Conservation (phyloP, 2,888 invertebrate species). For the Tortrix viridana region DNA sequence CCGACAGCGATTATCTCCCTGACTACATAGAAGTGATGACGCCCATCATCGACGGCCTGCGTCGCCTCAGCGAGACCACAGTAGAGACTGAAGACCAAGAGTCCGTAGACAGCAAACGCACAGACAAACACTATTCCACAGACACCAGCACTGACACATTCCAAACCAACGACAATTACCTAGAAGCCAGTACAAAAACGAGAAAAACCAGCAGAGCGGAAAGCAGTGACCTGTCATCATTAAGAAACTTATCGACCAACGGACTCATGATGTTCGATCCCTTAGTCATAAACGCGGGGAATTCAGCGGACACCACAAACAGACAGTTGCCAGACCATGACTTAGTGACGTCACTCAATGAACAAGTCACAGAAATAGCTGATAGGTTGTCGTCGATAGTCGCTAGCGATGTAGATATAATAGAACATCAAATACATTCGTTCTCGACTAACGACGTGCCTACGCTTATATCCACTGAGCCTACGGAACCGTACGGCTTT, state of each 20-base stretch:
- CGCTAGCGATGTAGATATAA: conserved; percentile 63
- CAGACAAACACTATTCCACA: conserved; percentile 47
- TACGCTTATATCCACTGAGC: conserved; percentile 64
- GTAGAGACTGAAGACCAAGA: conserved; percentile 51
- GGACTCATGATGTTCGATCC: conserved; percentile 82
- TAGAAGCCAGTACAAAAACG: conserved; percentile 48
- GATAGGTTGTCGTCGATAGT: conserved; percentile 76
- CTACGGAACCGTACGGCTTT: conserved; percentile 57
- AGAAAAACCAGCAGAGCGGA: conserved; percentile 72
- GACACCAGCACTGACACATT: conserved; percentile 69
- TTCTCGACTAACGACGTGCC: conserved; percentile 78
- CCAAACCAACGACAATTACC: conserved; percentile 59
- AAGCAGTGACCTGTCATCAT: conserved; percentile 64
- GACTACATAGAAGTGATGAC: conserved; percentile 80
- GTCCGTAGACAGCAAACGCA: conserved; percentile 48
- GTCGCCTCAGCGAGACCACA: conserved; percentile 60
- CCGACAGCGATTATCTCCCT: conserved; percentile 74
- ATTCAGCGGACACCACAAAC: conserved; percentile 55
- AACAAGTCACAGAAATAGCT: conserved; percentile 79
- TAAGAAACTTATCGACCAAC: conserved; percentile 76
- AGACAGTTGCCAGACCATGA: conserved; percentile 74
- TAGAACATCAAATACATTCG: conserved; percentile 71
- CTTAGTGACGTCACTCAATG: conserved; percentile 76
- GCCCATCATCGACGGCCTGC: conserved; percentile 75
- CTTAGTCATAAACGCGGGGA: conserved; percentile 72